Evolutionary conservation across 2,113 vertebrate species (phyloP), one percentile per base, ranked within the genome.

Genomic region (Vidua macroura): DNA sequence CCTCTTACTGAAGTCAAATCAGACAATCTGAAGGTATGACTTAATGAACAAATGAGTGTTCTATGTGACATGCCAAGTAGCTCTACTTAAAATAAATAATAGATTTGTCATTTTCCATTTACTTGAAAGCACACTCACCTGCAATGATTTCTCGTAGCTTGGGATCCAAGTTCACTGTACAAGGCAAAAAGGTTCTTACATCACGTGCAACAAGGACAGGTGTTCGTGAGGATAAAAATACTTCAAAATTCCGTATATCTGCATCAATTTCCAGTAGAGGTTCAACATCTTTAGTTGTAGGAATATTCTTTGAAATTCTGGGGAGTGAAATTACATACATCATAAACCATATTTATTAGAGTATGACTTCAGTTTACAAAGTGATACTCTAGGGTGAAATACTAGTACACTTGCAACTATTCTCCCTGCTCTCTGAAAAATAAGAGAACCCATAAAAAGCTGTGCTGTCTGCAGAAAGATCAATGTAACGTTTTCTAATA

Each of bases 141-240:
- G 99, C 99, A 93, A 99, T 99, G 87, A 99, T 99, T 96, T 99
- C 99, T 90, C 99, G 97, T 3, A 99, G 98, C 94, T 99, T 99
- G 91, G 99, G 99, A 96, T 99, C 99, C 85, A 99, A 97, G 94
- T 99, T 99, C 64, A 99, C 99, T 2, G 99, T 99, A 95, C 99
- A 99, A 8, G 99, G 99, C 95, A 99, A 96, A 93, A 99, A 99
- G 70, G 98, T 99, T 95, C 99, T 99, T 35, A 99, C 98, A 83
- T 99, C 99, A 75, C 98, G 98, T 66, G 99, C 98, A 25, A 99
- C 98, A 75, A 99, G 99, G 90, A 99, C 98, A 10, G 99, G 99
- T 8, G 98, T 99, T 94, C 99, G 97, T 6, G 99, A 99, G 68
- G 99, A 99, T 35, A 99, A 97, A 97, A 99, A 99, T 24, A 99